Evolutionary conservation across 2,113 vertebrate genomes (phyloP), one percentile per base, ranked within the genome.

Genomic region (Elaphurus davidianus): DNA sequence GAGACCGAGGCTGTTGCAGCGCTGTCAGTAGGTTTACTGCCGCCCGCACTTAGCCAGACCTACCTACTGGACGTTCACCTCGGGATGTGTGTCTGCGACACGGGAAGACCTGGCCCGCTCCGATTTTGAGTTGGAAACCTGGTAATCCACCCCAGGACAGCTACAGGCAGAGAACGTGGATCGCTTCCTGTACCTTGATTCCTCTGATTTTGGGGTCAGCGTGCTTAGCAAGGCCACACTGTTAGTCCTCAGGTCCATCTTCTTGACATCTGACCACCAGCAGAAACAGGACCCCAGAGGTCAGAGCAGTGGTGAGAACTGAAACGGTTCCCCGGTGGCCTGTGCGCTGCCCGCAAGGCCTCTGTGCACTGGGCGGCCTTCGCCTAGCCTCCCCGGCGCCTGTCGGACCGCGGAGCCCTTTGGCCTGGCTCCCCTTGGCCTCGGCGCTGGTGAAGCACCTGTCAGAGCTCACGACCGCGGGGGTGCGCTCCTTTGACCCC

Each of bases 311-410:
- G 54, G 11, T 23, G 71, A n/a, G 76, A 74, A 45, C 79, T 0
- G 16, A 19, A 21, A 83, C n/a, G 10, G 10, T 43, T 25, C 14
- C 0, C n/a, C 14, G 6, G 59, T 3, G 1, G 7, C 60, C 19
- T 1, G 17, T 7, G 47, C 36, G 5, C 0, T 21, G 7, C 30
- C n/a, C 16, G 0, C 0, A 9, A 74, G 50, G n/a, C 94, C 43
- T 57, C 54, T 25, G 59, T 21, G 8, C 2, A 3, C 43, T 4
- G 81, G 10, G 6, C 2, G 19, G 30, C 40, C 52, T 64, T 74
- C 1, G 19, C 50, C 36, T 2, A 6, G 47, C 82, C 50, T 2
- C 40, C 1, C 15, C 40, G 28, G 14, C 6, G 1, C 45, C 10
- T 30, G 5, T 21, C 47, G 54, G 57, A 25, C 43, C 5, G 33